Evolutionary conservation across 2,888 invertebrate species (phyloP), one percentile per base, ranked within the genome.

Genomic region (Stramonita haemastoma): DNA sequence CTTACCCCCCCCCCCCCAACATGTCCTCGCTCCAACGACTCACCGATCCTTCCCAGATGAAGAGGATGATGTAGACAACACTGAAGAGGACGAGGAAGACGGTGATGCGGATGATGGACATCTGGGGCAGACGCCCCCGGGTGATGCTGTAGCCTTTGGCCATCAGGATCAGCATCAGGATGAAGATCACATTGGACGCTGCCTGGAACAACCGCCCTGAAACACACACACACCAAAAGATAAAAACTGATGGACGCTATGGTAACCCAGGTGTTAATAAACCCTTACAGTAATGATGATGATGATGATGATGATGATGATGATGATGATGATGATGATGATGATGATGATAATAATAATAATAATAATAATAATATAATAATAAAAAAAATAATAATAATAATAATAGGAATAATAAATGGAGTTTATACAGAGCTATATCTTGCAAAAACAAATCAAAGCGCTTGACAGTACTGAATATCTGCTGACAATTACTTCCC

Each of bases 81-180:
- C 97, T 96, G 93, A 98, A 98, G 15, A 97, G 94, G 92, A 97
- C 97, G 97, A 98, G 97, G 96, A 98, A 98, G 2, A 98, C 96
- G 0, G 98, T 97, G 87, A 99, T 96, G 95, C 98, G 98, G 85
- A 98, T 97, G 0, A 97, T 97, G 91, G 98, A 97, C 22, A 97
- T 96, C 0, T 97, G 96, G 87, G 98, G 97, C 36, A 99, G 96
- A 0, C 98, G 96, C 0, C 98, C 98, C 87, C 98, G 97, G 0
- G 98, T 99, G 57, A 99, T 97, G 0, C 98, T 98, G 95, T 97
- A 99, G 0, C 99, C 99, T 95, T 98, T 98, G 0, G 98, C 98
- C 96, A 99, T 96, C 11, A 99, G 96, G 0, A 99, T 96, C 88
- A 99, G 96, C 26, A 98, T 96, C 0, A 98, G 96, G 0, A 98